Percentiles rank a stretch among this genome's conserved stretches.
Evolutionary conservation across 2,797 vertebrate species (phyloP).

Genomic region (Tragelaphus oryx): DNA sequence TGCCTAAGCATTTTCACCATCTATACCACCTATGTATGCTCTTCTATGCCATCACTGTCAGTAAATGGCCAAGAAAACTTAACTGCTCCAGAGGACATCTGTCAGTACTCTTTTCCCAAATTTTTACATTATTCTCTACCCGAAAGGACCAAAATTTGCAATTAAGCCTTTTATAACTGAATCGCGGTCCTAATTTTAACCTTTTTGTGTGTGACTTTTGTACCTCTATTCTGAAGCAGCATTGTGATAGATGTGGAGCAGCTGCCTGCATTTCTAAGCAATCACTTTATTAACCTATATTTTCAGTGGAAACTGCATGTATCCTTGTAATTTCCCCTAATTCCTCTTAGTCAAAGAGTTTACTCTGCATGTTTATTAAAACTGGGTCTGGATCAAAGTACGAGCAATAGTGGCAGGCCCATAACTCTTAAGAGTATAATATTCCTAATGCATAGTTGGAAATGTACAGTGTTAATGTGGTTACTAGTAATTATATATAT

Average conservation of each 20-base stretch:
- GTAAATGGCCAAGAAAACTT: conserved; percentile 38
- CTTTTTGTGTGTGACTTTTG: conserved; percentile 22
- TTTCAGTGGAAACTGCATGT: conserved; percentile 55
- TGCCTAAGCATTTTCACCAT: conserved; percentile 17
- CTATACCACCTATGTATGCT: neutral
- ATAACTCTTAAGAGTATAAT: conserved; percentile 77
- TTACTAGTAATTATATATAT: conserved; percentile 82
- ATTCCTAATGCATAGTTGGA: conserved; percentile 82
- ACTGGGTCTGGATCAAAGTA: conserved; percentile 55
- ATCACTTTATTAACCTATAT: neutral
- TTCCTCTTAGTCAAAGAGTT: conserved; percentile 48
- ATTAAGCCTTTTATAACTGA: conserved; percentile 45
- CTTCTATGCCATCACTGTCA: neutral
- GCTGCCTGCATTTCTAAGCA: conserved; percentile 49
- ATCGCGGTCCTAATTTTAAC: conserved; percentile 44
- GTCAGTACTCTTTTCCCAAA: conserved; percentile 14
- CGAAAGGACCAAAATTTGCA: conserved; percentile 44
- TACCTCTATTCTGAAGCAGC: conserved; percentile 24
- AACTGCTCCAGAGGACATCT: conserved; percentile 11
- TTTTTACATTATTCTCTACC: conserved; percentile 41
- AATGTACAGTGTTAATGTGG: conserved; percentile 78
- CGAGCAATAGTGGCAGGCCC: conserved; percentile 73
- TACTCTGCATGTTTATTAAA: conserved; percentile 70
- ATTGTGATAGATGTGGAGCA: conserved; percentile 29
- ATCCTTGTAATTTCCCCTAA: conserved; percentile 32